Evolutionary conservation across 1,140 invertebrate genomes (phyloP).

Genomic region (Heterodera carotae): DNA sequence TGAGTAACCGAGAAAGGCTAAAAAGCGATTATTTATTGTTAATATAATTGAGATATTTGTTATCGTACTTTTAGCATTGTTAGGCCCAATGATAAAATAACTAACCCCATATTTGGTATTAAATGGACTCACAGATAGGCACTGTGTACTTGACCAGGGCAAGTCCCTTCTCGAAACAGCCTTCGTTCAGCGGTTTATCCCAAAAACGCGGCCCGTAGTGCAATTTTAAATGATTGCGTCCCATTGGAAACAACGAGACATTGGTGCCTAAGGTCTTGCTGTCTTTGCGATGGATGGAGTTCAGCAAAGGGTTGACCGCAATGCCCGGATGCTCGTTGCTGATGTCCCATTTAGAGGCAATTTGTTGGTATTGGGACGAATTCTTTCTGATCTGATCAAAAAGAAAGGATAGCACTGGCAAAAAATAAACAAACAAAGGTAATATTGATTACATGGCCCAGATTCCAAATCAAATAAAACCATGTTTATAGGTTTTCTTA

Average conservation of each 20-base stretch:
- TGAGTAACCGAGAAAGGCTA: background rate
- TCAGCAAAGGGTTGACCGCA: conserved; percentile 46
- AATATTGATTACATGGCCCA: no score
- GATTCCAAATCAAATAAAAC: no score
- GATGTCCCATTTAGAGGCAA: conserved; percentile 55
- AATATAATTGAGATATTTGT: no score
- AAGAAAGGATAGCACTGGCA: conserved; percentile 20
- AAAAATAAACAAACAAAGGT: conserved; percentile 7
- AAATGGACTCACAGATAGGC: conserved; percentile 51
- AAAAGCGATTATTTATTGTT: no score
- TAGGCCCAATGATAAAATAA: no score
- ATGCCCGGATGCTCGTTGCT: conserved; percentile 62
- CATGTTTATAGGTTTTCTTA: no score
- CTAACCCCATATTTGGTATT: no score
- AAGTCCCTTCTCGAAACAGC: conserved; percentile 58
- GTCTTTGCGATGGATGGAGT: conserved; percentile 29
- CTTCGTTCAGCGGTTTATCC: conserved; percentile 61
- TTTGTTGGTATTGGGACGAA: conserved; percentile 59
- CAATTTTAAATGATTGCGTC: conserved; percentile 10
- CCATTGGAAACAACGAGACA: conserved; percentile 20
- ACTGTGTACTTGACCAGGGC: conserved; percentile 54
- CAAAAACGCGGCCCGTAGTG: conserved; percentile 59
- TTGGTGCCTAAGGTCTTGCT: background rate
- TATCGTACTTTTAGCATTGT: no score
- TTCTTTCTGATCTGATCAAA: conserved; percentile 52